Percentiles rank a stretch among this genome's conserved stretches.
Evolutionary conservation across 1,140 invertebrate species (phyloP).

Genomic region (Diorhabda elongata): DNA sequence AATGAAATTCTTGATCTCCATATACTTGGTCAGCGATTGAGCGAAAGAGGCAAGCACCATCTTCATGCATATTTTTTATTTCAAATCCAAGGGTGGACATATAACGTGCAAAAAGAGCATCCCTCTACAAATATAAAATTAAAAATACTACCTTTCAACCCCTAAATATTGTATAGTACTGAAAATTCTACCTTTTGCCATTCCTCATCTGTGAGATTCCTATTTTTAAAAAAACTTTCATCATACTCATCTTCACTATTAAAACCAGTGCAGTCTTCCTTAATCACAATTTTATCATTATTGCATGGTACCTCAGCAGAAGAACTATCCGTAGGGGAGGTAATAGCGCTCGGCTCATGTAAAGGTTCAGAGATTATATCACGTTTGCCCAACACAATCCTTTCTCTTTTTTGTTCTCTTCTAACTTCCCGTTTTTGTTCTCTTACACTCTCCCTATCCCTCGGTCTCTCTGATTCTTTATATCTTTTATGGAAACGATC

Average conservation of each 20-base stretch:
- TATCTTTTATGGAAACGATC: conserved; percentile 42
- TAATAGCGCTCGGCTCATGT: conserved; percentile 28
- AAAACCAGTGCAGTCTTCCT: conserved; percentile 45
- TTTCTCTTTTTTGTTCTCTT: conserved; percentile 39
- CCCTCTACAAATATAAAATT: conserved; percentile 37
- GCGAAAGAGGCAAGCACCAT: conserved; percentile 90
- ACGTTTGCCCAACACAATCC: conserved; percentile 33
- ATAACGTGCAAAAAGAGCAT: conserved; percentile 62
- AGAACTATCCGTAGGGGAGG: conserved; percentile 27
- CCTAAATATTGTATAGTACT: too few species aligned
- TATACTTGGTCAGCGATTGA: conserved; percentile 91
- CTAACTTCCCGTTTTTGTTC: conserved; percentile 37
- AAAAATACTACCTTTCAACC: conserved; percentile 56
- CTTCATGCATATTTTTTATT: conserved; percentile 86
- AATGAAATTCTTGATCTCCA: conserved; percentile 91
- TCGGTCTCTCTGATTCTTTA: conserved; percentile 38
- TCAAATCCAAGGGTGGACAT: conserved; percentile 72
- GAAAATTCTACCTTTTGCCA: conserved; percentile 39
- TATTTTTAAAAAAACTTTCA: conserved; percentile 34
- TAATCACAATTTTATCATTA: conserved; percentile 33
- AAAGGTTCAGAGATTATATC: conserved; percentile 33
- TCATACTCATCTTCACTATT: conserved; percentile 48
- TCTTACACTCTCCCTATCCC: conserved; percentile 38
- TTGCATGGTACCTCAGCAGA: conserved; percentile 32
- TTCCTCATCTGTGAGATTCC: conserved; percentile 42